Evolutionary conservation across 2,113 vertebrate species (phyloP).

Genomic region (Elgaria multicarinata): DNA sequence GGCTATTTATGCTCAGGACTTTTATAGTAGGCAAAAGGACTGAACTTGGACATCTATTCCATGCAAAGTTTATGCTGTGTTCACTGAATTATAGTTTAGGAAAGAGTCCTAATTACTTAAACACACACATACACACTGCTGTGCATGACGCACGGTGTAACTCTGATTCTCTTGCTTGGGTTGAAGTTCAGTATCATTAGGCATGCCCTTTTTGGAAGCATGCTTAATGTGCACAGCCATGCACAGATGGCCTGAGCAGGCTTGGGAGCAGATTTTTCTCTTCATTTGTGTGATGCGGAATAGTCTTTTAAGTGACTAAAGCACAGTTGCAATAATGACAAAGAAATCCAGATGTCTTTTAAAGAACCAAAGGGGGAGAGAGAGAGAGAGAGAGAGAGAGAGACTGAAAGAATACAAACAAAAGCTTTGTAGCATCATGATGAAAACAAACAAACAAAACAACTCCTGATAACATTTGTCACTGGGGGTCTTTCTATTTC

Average conservation of each 20-base stretch:
- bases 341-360: slow-evolving; percentile 37
- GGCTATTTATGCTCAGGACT: background rate
- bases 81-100: background rate
- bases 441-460: background rate
- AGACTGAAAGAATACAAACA: background rate
- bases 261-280: slow-evolving; percentile 69
- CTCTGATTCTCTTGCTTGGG: slow-evolving; percentile 6
- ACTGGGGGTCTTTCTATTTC: background rate
- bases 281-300: slow-evolving; percentile 58
- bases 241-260: slow-evolving; percentile 70
- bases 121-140: background rate
- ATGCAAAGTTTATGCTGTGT: background rate
- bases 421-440: rapidly evolving
- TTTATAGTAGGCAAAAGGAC: background rate
- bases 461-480: rapidly evolving
- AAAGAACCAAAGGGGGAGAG: background rate
- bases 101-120: background rate
- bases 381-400: no score
- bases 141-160: background rate
- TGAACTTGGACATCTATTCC: background rate
- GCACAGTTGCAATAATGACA: slow-evolving; percentile 30
- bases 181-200: background rate
- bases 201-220: slow-evolving; percentile 27
- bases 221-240: slow-evolving; percentile 47
- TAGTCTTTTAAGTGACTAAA: slow-evolving; percentile 62